Evolutionary conservation across 2,113 vertebrate genomes (phyloP).

Genomic region (Strix uralensis): DNA sequence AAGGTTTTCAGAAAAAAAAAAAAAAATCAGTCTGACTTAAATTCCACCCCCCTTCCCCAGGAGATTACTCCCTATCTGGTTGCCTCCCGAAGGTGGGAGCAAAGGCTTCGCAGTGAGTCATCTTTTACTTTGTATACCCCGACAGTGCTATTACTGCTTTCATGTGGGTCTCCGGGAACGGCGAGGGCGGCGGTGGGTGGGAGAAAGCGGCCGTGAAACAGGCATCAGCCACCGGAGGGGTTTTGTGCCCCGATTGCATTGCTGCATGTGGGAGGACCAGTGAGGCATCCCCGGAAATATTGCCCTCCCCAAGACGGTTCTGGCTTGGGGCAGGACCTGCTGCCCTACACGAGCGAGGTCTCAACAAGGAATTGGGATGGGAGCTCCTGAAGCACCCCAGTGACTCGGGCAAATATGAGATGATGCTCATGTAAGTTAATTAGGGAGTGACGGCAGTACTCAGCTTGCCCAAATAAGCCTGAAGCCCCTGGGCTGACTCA

Average conservation of each 20-base stretch:
- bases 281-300: not conserved
- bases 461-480: not conserved
- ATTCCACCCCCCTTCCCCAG: constrained; percentile 35
- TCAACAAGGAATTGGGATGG: not conserved
- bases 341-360: accelerated
- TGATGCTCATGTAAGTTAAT: not conserved
- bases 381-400: not conserved
- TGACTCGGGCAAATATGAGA: not conserved
- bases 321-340: not conserved
- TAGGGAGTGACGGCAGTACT: not conserved
- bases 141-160: not conserved
- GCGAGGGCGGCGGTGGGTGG: not conserved
- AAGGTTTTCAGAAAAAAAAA: not conserved
- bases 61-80: constrained; percentile 44
- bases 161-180: not conserved
- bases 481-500: not conserved
- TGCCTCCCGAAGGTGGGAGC: constrained; percentile 48
- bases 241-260: not conserved
- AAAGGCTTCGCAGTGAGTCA: constrained; percentile 48
- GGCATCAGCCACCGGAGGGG: not conserved
- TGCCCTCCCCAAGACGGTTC: not conserved
- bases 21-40: not conserved
- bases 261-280: not conserved
- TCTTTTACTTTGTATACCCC: constrained; percentile 21
- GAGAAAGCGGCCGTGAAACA: not conserved